Base-by-base conservation (phyloP, 2,113 vertebrate genomes). In the Nanorana parkeri region DNA sequence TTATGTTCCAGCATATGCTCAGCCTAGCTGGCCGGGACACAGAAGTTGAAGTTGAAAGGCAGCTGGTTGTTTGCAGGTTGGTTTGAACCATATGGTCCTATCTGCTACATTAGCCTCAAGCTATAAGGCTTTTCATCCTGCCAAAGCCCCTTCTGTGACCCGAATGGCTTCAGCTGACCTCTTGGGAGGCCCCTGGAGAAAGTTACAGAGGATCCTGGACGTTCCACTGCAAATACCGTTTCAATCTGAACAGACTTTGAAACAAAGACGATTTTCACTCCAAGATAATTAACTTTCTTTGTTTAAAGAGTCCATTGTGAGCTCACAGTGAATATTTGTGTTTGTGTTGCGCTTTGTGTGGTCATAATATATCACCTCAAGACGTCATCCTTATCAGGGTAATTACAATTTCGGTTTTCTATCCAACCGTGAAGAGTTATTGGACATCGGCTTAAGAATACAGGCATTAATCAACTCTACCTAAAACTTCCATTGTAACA, bases 401-500 rank as follows among this genome's bases (percentile, higher is more conserved):
- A 74, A 74, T 66, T 81, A 74, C 51, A 41, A 54, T 24, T 52
- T 66, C 28, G 6, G 8, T 54, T 66, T 65, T 55, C 24, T 66
- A 23, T 66, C 61, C 69, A 81, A 66, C 61, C 28, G 23, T 23
- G 58, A 73, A 67, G 28, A 66, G 56, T 74, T 66, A 81, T 64
- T 65, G 60, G 73, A 47, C 19, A 47, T 41, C n/a, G 36, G 63
- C 13, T 19, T 68, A 51, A 36, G 47, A 56, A 55, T 74, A n/a
- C 19, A 15, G 68, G 17, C 68, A 73, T 78, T 32, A 66, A 78
- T 78, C 77, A 78, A 0, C 41, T 78, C 51, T 36, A 78, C 77
- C 26, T n/a, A 78, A 15, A 58, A 23, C 26, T 21, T 68, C 77
- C 65, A 78, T 78, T 68, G 60, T 55, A 73, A n/a, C 4, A 29